Base-by-base conservation (phyloP, 2,888 invertebrate genomes). In the Sinodicranocentrus sp. region DNA sequence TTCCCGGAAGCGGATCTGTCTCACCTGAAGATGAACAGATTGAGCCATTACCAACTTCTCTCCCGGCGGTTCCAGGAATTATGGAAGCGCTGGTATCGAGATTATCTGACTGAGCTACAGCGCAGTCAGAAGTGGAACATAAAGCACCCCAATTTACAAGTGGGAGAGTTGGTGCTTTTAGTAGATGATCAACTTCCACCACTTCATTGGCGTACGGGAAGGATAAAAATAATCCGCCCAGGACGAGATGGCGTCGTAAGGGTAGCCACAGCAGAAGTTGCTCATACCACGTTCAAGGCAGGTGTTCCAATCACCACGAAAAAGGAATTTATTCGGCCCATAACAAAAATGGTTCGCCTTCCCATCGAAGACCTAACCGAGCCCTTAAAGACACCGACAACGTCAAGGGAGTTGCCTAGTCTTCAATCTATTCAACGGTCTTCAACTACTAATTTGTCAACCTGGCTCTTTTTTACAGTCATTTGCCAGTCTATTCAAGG, bases 71-170 rank as follows among this genome's bases (percentile, higher is more conserved):
- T 25, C 0, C 71, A 82, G 21, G 82, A 82, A 19, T 25, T 84
- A 0, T 86, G 84, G 86, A 3, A 61, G 3, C 78, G 82, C 1
- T 86, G 78, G 78, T 48, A 73, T 8, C 39, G n/a, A 10, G 84
- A 86, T n/a, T 86, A 70, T 19, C 19, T 86, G 8, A 0, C 44
- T 1, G 23, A 75, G 2, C 28, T 86, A 0, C 84, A 86, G 63
- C 19, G 26, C 1, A 17, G 57, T 1, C 0, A 0, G 0, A 78
- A 84, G 61, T 82, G 82, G 82, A 3, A 52, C 15, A 17, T 6
- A 28, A 21, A 48, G 17, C 10, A 71, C 0, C 15, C n/a, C 0
- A 76, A 84, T 23, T n/a, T 86, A 8, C 15, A 78, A 19, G 15
- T 26, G 0, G 84, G 84, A 6, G 82, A 86, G 2, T 2, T 86